phyloP scores from a whole-genome alignment of 2,888 invertebrate species.

The Rhimphoctona megacephalus region DNA sequence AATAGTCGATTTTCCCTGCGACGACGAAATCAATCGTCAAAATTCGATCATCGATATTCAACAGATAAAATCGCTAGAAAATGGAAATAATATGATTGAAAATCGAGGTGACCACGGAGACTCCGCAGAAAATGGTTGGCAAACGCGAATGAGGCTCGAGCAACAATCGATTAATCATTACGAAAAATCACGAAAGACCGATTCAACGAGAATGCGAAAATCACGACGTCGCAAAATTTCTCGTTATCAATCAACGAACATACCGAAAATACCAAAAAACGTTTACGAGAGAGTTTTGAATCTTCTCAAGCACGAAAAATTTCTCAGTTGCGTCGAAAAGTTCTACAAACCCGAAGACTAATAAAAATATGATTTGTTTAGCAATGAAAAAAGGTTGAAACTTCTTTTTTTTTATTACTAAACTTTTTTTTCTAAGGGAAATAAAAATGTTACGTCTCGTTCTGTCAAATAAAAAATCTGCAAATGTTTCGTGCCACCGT shows the following conservation, averaged over 20 bases:
- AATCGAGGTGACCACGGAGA: conserved; percentile 4
- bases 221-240: conserved; percentile 30
- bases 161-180: not conserved
- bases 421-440: not conserved
- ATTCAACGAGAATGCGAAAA: conserved; percentile 44
- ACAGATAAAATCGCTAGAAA: not conserved
- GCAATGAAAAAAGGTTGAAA: not conserved
- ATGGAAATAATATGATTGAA: not conserved
- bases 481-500: conserved; percentile 53
- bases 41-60: conserved; percentile 8
- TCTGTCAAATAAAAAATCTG: not conserved
- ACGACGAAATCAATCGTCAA: conserved; percentile 1
- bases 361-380: not conserved
- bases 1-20: not conserved
- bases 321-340: conserved; percentile 68
- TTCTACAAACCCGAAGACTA: conserved; percentile 65
- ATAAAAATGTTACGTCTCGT: not conserved
- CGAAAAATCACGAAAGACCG: not conserved
- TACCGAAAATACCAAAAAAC: conserved; percentile 68
- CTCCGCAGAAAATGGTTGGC: conserved; percentile 41
- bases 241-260: conserved; percentile 40
- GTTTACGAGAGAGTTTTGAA: conserved; percentile 68
- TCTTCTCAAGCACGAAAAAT: conserved; percentile 69
- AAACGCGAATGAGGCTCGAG: conserved; percentile 47
- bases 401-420: not conserved